Evolutionary conservation across 2,797 vertebrate genomes (phyloP).

Genomic region (Enteromius thamalakanensis): DNA sequence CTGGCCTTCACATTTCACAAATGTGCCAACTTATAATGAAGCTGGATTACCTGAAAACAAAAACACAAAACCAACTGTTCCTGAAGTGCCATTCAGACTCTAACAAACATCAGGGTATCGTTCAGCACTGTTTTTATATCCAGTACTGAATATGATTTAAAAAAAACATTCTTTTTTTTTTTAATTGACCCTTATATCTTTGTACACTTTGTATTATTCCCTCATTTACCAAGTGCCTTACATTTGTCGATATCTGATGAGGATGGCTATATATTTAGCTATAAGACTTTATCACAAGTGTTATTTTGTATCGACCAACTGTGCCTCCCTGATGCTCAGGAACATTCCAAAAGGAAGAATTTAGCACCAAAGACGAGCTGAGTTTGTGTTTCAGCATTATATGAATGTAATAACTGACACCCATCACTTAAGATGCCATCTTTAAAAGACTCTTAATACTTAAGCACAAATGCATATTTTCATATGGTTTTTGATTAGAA

Average conservation of each 20-base stretch:
- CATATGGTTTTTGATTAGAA: background rate
- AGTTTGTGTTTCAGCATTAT: slow-evolving; percentile 27
- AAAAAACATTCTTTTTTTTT: background rate
- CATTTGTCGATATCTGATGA: background rate
- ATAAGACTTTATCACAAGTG: background rate
- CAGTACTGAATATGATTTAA: background rate
- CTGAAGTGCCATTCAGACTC: slow-evolving; percentile 24
- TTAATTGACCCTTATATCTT: background rate
- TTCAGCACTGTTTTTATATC: slow-evolving; percentile 13
- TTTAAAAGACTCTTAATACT: background rate
- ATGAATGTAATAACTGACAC: slow-evolving; percentile 16
- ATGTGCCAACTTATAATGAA: background rate
- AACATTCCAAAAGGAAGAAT: slow-evolving; percentile 11
- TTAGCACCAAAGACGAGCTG: slow-evolving; percentile 35
- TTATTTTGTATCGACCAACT: slow-evolving; percentile 10
- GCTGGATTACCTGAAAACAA: background rate
- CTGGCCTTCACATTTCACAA: background rate
- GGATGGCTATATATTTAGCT: slow-evolving; percentile 16
- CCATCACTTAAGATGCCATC: background rate
- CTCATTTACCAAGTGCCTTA: slow-evolving; percentile 24
- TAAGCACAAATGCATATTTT: background rate
- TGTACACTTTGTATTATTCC: background rate
- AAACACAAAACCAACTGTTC: background rate
- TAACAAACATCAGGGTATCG: slow-evolving; percentile 22
- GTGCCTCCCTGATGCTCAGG: slow-evolving; percentile 47